Evolutionary conservation across 2,113 vertebrate species (phyloP), one percentile per base, ranked within the genome.

Genomic region (Lanius collurio): DNA sequence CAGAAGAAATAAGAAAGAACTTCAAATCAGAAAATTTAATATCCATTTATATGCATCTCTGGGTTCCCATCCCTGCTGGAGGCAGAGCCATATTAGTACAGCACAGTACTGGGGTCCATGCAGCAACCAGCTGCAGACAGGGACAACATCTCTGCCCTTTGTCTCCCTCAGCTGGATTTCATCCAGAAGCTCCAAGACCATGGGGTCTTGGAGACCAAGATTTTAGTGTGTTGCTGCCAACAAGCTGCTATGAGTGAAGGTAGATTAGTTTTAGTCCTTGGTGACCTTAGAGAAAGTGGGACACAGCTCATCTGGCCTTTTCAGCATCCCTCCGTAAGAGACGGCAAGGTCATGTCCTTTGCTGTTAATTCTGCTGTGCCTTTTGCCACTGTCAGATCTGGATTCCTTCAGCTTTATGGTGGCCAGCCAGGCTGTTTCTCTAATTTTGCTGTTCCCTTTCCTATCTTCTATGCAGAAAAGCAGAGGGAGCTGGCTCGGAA

Each of bases 401-500:
- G 12, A 22, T 53, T 88, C 87, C 63, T 89, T 52, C 69, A 79
- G 37, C 89, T 57, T 52, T 65, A 26, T 12, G 13, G 35, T 90
- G 63, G 31, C 57, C 56, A 31, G 23, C 27, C 69, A 94, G 49
- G 35, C 46, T 79, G 53, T 68, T 81, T 67, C 15, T 23, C 67
- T 96, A 56, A 98, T 85, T 94, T 70, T 84, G 64, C 37, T 96
- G 95, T 95, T 75, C 46, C 83, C 15, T 47, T 95, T 95, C 97
- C 21, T 97, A 14, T 97, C 92, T 94, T 62, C 60, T 97, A 60
- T 97, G 75, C 97, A 99, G 99, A 99, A 97, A 99, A 99, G 98
- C 99, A 99, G 98, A 98, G 99, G 97, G 99, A 99, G 90, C 97
- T 99, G 97, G 99, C 98, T 90, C 98, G 98, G 89, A 99, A 99